Percentiles rank a stretch among this genome's conserved stretches.
These are phyloP conservation scores for Zaprionus vittiger DNA, from an alignment of 1,140 invertebrate genomes.

Conservation along the genomic window DNA sequence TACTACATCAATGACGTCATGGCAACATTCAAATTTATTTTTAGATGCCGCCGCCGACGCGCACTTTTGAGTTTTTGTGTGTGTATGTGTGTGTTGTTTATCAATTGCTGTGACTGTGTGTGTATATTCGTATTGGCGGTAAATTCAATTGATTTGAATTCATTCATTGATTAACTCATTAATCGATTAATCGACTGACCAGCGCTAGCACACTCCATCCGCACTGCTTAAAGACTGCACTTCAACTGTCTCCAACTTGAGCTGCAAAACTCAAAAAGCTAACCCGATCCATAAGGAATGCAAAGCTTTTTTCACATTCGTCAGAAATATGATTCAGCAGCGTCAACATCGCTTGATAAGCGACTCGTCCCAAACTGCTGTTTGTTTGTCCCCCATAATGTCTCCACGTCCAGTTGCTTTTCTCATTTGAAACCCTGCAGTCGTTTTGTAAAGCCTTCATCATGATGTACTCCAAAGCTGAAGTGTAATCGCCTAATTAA, in stretches of 20 bases:
- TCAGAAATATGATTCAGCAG: slow-evolving; percentile 70
- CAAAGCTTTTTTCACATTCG: slow-evolving; percentile 60
- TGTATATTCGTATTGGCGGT: slow-evolving; percentile 23
- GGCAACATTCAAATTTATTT: slow-evolving; percentile 71
- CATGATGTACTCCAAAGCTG: slow-evolving; percentile 77
- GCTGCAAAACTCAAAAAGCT: slow-evolving; percentile 23
- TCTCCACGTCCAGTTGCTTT: slow-evolving; percentile 41
- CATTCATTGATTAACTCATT: slow-evolving; percentile 2
- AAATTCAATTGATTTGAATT: slow-evolving; percentile 22
- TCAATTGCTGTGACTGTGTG: slow-evolving; percentile 17
- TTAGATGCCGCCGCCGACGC: slow-evolving; percentile 46
- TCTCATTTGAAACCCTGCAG: slow-evolving; percentile 34
- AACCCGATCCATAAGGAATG: slow-evolving; percentile 47
- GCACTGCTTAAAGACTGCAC: slow-evolving; percentile 32
- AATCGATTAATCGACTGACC: neutral
- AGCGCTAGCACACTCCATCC: slow-evolving; percentile 21
- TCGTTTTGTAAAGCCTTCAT: slow-evolving; percentile 33
- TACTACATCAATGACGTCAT: slow-evolving; percentile 73
- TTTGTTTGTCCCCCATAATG: slow-evolving; percentile 20
- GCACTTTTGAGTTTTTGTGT: slow-evolving; percentile 1
- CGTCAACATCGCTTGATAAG: slow-evolving; percentile 56
- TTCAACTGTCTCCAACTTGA: slow-evolving; percentile 43
- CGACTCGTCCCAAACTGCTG: slow-evolving; percentile 15
- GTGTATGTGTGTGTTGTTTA: slow-evolving; percentile 52
- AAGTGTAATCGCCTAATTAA: slow-evolving; percentile 60